phyloP scores from a whole-genome alignment of 2,113 vertebrate genomes.

The Elaphurus davidianus region DNA sequence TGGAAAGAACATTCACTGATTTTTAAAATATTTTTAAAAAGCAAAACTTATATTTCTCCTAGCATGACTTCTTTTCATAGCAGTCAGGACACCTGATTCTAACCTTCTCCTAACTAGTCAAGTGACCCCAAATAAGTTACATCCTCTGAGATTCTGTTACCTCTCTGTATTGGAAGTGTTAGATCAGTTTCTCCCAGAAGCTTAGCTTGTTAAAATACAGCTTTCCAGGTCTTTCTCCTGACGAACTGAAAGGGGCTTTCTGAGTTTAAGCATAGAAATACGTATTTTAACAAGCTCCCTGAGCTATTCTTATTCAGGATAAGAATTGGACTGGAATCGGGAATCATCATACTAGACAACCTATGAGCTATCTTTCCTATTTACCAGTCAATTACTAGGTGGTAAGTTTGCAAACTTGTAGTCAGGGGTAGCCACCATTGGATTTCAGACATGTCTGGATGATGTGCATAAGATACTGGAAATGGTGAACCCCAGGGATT shows the following conservation, averaged over 20 bases:
- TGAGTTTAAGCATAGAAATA: background rate
- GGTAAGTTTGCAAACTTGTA: background rate
- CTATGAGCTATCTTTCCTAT: background rate
- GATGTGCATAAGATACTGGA: background rate
- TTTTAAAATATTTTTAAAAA: background rate
- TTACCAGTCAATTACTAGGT: background rate
- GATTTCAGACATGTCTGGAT: background rate
- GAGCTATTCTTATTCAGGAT: background rate
- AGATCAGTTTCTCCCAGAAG: background rate
- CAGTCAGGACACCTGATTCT: background rate
- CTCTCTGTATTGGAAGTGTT: background rate
- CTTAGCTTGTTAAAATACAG: background rate
- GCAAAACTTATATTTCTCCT: background rate
- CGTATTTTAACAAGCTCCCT: background rate
- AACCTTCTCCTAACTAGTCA: background rate
- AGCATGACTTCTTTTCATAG: background rate
- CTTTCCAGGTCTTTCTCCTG: background rate
- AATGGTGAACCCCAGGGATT: background rate
- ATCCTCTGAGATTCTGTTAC: background rate
- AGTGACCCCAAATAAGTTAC: background rate
- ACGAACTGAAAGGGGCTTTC: background rate
- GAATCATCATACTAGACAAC: background rate
- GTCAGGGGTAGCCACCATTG: background rate
- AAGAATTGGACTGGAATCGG: background rate
- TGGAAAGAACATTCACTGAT: background rate